These are phyloP conservation scores for Bombus turneri DNA, from an alignment of 1,140 invertebrate genomes.

Conservation along the genomic window DNA sequence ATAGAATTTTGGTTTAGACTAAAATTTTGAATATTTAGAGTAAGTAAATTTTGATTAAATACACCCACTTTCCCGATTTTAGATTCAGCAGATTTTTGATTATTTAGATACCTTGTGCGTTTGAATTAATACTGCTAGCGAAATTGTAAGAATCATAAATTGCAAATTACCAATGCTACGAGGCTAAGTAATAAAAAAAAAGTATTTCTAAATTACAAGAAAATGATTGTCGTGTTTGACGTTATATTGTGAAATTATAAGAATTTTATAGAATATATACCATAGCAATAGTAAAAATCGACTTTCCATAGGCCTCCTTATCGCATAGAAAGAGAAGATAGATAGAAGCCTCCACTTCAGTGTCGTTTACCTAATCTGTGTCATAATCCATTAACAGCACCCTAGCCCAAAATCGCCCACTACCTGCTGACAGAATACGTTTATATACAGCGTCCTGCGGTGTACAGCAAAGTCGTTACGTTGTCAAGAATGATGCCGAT, in stretches of 20 bases:
- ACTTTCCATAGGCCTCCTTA: not conserved
- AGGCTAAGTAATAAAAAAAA: too few species aligned
- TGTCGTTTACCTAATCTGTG: not conserved
- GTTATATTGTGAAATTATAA: not conserved
- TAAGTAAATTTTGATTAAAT: too few species aligned
- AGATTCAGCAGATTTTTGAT: too few species aligned
- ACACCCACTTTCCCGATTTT: too few species aligned
- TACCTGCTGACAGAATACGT: not conserved
- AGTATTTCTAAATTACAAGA: too few species aligned
- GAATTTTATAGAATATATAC: not conserved
- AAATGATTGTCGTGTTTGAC: too few species aligned
- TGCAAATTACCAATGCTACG: too few species aligned
- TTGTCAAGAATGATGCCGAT: conserved; percentile 8
- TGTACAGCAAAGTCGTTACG: not conserved
- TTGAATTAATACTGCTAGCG: too few species aligned
- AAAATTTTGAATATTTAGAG: too few species aligned
- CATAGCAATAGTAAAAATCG: not conserved
- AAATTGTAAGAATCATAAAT: too few species aligned
- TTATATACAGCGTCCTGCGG: not conserved
- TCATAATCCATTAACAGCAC: not conserved
- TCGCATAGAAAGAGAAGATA: not conserved
- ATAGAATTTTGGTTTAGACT: too few species aligned
- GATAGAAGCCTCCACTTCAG: not conserved
- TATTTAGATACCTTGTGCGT: too few species aligned
- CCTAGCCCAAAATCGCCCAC: not conserved